Base-by-base conservation (phyloP, 2,113 vertebrate species). In the Hiodon tergisus region DNA sequence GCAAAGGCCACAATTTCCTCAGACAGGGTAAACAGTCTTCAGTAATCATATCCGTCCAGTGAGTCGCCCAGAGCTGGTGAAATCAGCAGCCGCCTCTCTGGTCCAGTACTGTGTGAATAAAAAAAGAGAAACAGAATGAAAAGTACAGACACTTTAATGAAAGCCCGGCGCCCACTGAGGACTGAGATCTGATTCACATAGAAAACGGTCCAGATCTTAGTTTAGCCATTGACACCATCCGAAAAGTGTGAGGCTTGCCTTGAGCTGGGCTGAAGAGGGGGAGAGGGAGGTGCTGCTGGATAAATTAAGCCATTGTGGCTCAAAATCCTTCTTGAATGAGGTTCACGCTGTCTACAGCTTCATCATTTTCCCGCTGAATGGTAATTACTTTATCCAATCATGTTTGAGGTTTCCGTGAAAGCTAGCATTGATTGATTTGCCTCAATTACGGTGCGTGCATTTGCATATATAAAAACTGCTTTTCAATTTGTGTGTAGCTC, bases 401-500 rank as follows among this genome's bases (percentile, higher is more conserved):
- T 98, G 97, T 98, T 98, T 95, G 95, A 97, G 96, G 96, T 97
- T 98, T 98, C 98, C 96, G 97, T 95, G 95, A 97, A 97, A 97
- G 95, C 96, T 95, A 98, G 97, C 97, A 98, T 97, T 99, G 97
- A 99, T 99, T 98, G 97, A 99, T 99, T 99, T 98, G 98, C 97
- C 98, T 98, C 97, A 99, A 98, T 98, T 99, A 99, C 97, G 95
- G 96, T 96, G 96, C 97, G 96, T 95, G 95, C 96, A 98, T 99
- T 98, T 98, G 97, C 97, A 99, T 98, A 99, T 97, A 98, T 99
- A 99, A 99, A 99, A 98, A 98, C 97, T 98, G 97, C 96, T 99
- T 99, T 99, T 99, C 97, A 99, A 98, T 98, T 99, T 98, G 96
- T 98, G 96, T 98, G 96, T 98, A 97, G 97, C 97, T 96, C 92